phyloP scores from a whole-genome alignment of 2,888 invertebrate genomes.

The Pachliopta kotzebuea region DNA sequence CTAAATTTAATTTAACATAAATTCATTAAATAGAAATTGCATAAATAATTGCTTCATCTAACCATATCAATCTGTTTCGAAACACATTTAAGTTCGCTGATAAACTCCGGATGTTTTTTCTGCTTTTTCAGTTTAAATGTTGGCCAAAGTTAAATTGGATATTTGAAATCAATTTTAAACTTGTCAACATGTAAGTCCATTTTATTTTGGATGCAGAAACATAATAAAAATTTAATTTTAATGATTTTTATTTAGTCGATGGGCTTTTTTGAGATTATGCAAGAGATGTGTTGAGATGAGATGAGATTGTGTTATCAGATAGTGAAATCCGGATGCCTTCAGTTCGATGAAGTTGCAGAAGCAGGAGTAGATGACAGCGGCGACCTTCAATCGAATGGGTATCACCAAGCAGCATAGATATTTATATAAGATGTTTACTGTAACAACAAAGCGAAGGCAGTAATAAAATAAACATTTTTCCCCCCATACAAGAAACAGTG shows the following conservation, averaged over 20 bases:
- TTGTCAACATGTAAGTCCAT: slow-evolving; percentile 3
- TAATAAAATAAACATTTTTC: slow-evolving; percentile 3
- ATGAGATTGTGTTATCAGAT: no score
- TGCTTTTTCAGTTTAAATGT: slow-evolving; percentile 15
- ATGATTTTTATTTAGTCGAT: no score
- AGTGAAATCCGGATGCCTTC: no score
- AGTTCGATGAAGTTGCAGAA: no score
- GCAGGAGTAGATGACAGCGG: not conserved
- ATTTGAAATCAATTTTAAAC: slow-evolving; percentile 3
- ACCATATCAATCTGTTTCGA: slow-evolving; percentile 14
- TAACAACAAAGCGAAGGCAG: not conserved
- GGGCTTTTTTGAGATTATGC: no score
- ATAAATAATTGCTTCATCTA: not conserved
- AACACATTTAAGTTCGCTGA: slow-evolving; percentile 26
- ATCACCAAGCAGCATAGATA: not conserved
- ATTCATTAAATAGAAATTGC: not conserved
- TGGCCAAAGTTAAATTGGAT: slow-evolving; percentile 23
- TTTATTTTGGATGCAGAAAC: not conserved
- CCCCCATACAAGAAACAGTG: not conserved
- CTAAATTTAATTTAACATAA: not conserved
- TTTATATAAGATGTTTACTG: not conserved
- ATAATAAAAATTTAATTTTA: not conserved
- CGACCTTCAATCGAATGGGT: not conserved
- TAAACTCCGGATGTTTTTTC: slow-evolving; percentile 10
- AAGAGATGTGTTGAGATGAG: no score